Evolutionary conservation across 2,888 invertebrate genomes (phyloP).

Genomic region (Tipula helvola): DNA sequence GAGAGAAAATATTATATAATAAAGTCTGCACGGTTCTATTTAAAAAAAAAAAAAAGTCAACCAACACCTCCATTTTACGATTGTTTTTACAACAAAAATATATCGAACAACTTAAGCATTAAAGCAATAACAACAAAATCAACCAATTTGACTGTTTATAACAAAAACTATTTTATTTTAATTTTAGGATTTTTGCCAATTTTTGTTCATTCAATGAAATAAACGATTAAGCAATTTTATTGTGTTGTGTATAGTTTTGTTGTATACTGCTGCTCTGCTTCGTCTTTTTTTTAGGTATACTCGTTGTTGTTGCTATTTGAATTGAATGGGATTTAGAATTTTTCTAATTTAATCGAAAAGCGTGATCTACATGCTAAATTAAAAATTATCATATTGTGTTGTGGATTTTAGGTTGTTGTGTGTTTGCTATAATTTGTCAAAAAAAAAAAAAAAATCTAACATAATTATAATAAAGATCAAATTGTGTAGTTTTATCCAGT

Average conservation of each 20-base stretch:
- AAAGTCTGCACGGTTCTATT: too few species aligned
- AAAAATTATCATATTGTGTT: neutral
- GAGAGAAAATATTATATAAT: too few species aligned
- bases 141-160: neutral
- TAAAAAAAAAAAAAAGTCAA: too few species aligned
- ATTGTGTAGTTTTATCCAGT: neutral
- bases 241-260: neutral
- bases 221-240: conserved; percentile 4
- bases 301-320: neutral
- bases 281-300: neutral
- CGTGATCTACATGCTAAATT: neutral
- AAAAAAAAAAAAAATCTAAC: neutral
- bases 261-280: neutral
- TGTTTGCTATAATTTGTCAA: neutral
- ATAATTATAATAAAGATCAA: neutral
- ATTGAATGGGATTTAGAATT: neutral
- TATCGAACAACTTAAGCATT: neutral
- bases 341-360: neutral
- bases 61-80: too few species aligned
- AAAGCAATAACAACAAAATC: neutral
- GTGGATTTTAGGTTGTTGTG: neutral
- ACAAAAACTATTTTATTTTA: neutral
- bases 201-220: neutral
- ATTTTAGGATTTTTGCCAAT: neutral
- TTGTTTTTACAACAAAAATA: neutral